Base-by-base conservation (phyloP, 2,888 invertebrate genomes). In the Acrobasis suavella region DNA sequence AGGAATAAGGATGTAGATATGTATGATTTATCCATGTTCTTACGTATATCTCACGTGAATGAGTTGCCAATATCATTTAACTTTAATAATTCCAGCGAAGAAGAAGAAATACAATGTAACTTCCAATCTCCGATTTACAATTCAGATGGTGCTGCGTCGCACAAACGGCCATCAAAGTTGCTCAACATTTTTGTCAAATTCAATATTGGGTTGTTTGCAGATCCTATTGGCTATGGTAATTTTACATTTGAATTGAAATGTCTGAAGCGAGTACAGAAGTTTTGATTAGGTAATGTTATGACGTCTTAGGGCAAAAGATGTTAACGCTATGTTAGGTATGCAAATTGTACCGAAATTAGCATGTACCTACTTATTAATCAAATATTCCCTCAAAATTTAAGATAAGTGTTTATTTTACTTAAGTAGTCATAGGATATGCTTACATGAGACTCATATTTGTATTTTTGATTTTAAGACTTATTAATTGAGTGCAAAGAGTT, bases 161-260 rank as follows among this genome's bases (percentile, higher is more conserved):
- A 38, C 50, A 59, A 50, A 16, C 50, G 50, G 37, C 50, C 51
- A 51, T 60, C 60, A 51, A 38, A 42, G 50, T 50, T 58, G 37
- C 52, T 39, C 39, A 60, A 59, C 37, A 50, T 50, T 60, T 60
- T 60, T 38, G 39, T 50, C 38, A 51, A 60, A 60, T 42, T 52
- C 38, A 60, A 60, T 60, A 60, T 60, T 51, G 60, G 59, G n/a
- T 17, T 60, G 60, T 60, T 60, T 60, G 51, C 51, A 12, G 39
- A 42, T 39, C 17, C 39, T 16, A 60, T 60, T 22, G 60, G 42
- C 17, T n/a, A 51, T 60, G 50, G 49, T 59, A 59, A 59, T 59
- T 56, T 56, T 42, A 56, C 56, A 56, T 56, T 56, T 56, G 42
- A 56, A 56, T 56, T 0, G 2, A 2, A 32, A 32, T n/a, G 32